Evolutionary conservation across 2,888 invertebrate species (phyloP).

Genomic region (Emmelina monodactyla): DNA sequence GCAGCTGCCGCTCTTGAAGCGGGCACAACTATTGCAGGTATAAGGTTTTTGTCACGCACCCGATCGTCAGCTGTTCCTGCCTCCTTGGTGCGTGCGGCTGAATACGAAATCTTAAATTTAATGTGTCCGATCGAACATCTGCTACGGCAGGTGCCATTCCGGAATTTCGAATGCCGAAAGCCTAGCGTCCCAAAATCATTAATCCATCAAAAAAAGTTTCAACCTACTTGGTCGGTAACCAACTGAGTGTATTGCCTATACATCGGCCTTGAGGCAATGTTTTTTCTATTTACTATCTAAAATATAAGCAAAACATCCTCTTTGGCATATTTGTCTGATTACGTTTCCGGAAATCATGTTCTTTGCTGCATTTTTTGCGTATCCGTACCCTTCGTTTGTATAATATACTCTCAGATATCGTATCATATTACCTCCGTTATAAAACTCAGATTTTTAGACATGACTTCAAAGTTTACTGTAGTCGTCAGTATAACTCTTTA

Average conservation of each 20-base stretch:
- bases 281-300: no score
- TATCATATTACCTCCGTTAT: no score
- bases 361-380: conserved; percentile 25
- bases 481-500: no score
- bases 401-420: no score
- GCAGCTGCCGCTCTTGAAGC: conserved; percentile 29
- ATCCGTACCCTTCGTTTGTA: conserved; percentile 25
- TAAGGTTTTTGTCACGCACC: conserved; percentile 25
- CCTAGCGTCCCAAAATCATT: no score
- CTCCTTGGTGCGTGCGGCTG: conserved; percentile 28
- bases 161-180: conserved; percentile 26
- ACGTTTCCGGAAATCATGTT: conserved; percentile 22
- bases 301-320: no score
- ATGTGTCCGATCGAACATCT: conserved; percentile 34
- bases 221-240: no score
- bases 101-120: conserved; percentile 29
- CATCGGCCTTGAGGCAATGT: no score
- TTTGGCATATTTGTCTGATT: neutral
- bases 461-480: no score
- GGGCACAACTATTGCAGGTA: conserved; percentile 27
- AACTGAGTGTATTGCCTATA: no score
- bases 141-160: conserved; percentile 44
- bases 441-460: no score
- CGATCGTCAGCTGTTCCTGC: conserved; percentile 43
- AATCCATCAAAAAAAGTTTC: no score